These are phyloP conservation scores for Stercorarius parasiticus DNA, from an alignment of 2,113 vertebrate species.

Conservation along the genomic window DNA sequence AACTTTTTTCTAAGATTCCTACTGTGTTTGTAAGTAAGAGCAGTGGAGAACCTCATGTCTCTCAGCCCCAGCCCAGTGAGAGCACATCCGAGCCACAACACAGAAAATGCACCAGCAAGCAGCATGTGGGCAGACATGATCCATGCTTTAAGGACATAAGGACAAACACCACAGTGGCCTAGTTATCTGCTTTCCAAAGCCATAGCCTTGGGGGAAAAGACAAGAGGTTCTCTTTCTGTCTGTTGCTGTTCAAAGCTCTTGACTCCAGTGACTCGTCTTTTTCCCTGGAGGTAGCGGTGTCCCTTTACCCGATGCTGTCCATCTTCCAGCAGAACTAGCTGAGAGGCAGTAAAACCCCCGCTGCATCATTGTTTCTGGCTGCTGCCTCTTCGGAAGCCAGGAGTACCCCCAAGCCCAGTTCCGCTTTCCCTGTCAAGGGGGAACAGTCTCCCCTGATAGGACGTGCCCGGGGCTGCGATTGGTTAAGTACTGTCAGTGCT, in stretches of 20 bases:
- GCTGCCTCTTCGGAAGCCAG: background rate
- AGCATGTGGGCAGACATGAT: background rate
- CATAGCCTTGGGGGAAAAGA: background rate
- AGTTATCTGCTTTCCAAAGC: background rate
- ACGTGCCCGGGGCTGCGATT: background rate
- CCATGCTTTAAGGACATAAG: background rate
- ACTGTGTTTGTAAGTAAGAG: conserved; percentile 81
- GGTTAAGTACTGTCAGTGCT: background rate
- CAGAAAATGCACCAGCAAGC: conserved; percentile 69
- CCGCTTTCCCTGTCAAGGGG: background rate
- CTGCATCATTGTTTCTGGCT: background rate
- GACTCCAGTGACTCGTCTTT: background rate
- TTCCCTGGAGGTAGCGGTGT: background rate
- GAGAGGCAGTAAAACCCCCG: background rate
- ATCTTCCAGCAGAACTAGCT: background rate
- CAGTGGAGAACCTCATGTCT: conserved; percentile 70
- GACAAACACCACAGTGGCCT: conserved; percentile 44
- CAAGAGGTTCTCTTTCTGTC: background rate
- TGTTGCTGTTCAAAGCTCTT: background rate
- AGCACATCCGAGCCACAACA: conserved; percentile 29
- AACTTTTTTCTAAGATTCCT: conserved; percentile 72
- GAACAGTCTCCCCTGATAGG: no score
- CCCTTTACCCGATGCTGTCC: background rate
- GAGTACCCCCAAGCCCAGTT: background rate
- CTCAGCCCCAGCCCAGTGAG: background rate